Base-by-base conservation (phyloP, 37 sponge, comb jelly and placozoan genomes). In the Oopsacas minuta region DNA sequence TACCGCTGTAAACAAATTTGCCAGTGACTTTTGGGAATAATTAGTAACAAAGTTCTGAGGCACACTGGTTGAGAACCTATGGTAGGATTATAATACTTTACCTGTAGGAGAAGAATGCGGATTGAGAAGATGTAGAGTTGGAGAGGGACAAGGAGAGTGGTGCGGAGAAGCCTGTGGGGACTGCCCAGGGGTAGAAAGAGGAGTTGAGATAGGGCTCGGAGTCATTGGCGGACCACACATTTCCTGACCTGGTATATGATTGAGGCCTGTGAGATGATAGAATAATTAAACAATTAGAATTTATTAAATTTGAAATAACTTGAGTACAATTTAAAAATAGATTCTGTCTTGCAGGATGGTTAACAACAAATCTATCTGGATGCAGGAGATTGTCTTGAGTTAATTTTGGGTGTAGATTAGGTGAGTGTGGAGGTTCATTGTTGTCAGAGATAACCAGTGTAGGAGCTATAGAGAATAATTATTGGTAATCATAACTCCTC, bases 301-400 rank as follows among this genome's bases (percentile, higher is more conserved):
- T 22, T 46, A 46, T 22, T 46, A 46, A 22, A 46, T 22, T 46
- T 17, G 17, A 17, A 46, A 46, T 46, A 22, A 61, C 20, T 61
- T 20, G 5, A 61, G 75, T 61, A 61, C 75, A 61, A n/a, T 61
- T 61, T n/a, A 61, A 12, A 34, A 61, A 61, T 25, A 61, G 75
- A 34, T 61, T 61, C 75, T 61, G 75, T 61, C 75, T 61, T 3
- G 75, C 75, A 3, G 75, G 75, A n/a, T 61, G 75, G 75, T 61
- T 61, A 12, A 61, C 28, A 34, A 61, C 75, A 34, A 61, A 61
- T 61, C 75, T 61, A 34, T 61, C 75, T 34, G 75, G 75, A 61
- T 61, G 75, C 30, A 61, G 75, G 30, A 61, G 75, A 34, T 61
- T 61, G 75, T 61, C 75, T 5, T 61, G 75, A 3, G 75, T 61